Percentiles rank a stretch among this genome's conserved stretches.
These are phyloP conservation scores for Spea hammondii DNA, from an alignment of 2,797 vertebrate genomes.

Conservation along the genomic window DNA sequence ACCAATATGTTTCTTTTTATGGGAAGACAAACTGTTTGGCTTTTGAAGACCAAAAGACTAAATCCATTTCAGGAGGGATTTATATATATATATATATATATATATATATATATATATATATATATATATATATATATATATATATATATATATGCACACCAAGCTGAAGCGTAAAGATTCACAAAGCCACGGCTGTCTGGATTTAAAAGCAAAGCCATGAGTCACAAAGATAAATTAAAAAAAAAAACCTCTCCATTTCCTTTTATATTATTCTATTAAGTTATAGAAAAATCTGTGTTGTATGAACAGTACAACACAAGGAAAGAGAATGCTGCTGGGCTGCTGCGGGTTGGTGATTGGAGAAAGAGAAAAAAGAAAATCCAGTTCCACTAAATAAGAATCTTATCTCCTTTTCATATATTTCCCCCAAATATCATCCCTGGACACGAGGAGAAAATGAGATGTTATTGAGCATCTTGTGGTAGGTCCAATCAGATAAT, in stretches of 20 bases:
- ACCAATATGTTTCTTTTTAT: too few species aligned
- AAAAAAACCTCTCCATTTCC: background rate
- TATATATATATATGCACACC: background rate
- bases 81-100: background rate
- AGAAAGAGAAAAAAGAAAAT: slow-evolving; percentile 19
- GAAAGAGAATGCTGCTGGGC: slow-evolving; percentile 12
- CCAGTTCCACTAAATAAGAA: slow-evolving; percentile 17
- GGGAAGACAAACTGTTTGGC: too few species aligned
- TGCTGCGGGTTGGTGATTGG: slow-evolving; percentile 27
- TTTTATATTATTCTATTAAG: background rate
- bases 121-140: background rate
- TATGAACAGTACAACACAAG: background rate
- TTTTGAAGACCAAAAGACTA: background rate
- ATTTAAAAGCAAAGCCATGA: slow-evolving; percentile 19
- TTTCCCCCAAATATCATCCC: slow-evolving; percentile 31
- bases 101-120: background rate
- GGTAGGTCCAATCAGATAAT: slow-evolving; percentile 32
- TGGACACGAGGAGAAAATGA: background rate
- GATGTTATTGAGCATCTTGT: slow-evolving; percentile 30
- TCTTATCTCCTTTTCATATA: slow-evolving; percentile 38
- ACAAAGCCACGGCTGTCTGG: slow-evolving; percentile 1
- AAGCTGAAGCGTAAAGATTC: slow-evolving; percentile 24
- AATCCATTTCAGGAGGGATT: slow-evolving; percentile 26
- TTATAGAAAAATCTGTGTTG: slow-evolving; percentile 17
- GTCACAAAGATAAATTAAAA: background rate